Evolutionary conservation across 2,113 vertebrate species (phyloP).

Genomic region (Callaeas wilsoni): DNA sequence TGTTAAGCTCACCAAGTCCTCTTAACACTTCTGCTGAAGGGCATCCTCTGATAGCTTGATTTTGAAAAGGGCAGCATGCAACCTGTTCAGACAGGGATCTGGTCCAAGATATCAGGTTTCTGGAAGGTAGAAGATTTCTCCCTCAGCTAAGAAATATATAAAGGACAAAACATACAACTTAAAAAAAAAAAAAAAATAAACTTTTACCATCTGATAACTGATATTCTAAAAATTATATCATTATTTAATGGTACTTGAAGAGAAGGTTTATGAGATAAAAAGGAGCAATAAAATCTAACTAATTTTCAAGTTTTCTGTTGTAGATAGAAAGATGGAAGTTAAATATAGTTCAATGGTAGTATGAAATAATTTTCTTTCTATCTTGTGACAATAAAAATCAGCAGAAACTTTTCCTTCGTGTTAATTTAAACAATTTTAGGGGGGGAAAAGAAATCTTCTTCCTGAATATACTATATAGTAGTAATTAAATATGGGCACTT

Average conservation of each 20-base stretch:
- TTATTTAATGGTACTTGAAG: conserved; percentile 25
- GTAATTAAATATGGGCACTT: conserved; percentile 43
- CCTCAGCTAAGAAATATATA: not conserved
- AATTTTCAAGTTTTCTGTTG: conserved; percentile 33
- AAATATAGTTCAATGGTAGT: not conserved
- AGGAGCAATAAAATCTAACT: not conserved
- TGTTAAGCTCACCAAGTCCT: conserved; percentile 75
- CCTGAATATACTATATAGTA: not conserved
- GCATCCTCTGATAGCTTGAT: conserved; percentile 71
- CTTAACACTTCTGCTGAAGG: conserved; percentile 77
- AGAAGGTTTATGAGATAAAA: conserved; percentile 29
- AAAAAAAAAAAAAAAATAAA: not conserved
- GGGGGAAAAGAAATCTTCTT: not conserved
- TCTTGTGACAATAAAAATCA: conserved; percentile 31
- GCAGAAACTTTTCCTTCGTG: conserved; percentile 31
- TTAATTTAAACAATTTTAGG: conserved; percentile 47
- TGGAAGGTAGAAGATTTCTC: conserved; percentile 70
- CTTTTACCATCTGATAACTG: not conserved
- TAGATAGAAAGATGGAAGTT: not conserved
- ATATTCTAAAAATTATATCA: not conserved
- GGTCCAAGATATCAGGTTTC: conserved; percentile 65
- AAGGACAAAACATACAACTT: not conserved
- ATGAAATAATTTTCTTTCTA: conserved; percentile 23
- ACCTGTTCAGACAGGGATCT: conserved; percentile 69
- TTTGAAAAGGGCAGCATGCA: conserved; percentile 77